phyloP scores from a whole-genome alignment of 2,888 invertebrate species.

The Boloria selene region DNA sequence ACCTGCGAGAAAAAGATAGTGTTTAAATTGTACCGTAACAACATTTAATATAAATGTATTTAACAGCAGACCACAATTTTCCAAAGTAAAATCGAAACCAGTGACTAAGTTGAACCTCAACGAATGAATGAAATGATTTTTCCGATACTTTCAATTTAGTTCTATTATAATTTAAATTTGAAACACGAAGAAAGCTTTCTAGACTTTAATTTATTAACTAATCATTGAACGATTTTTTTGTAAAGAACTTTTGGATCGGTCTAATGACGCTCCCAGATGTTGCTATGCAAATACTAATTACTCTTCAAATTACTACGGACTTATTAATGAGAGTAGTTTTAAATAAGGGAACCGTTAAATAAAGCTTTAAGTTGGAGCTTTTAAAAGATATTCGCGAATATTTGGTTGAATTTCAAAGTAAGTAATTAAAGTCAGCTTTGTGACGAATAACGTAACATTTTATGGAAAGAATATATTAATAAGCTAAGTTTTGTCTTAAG shows the following conservation, averaged over 20 bases:
- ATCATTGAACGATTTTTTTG: conserved; percentile 5
- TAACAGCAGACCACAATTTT: no score
- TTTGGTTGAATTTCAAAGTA: background rate
- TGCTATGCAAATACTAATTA: conserved; percentile 36
- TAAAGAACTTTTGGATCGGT: conserved; percentile 9
- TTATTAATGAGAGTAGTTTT: conserved; percentile 34
- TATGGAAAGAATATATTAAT: no score
- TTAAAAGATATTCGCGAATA: background rate
- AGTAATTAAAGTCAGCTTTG: no score
- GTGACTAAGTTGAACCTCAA: no score
- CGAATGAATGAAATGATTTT: no score
- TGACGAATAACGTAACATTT: no score
- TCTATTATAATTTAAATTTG: background rate
- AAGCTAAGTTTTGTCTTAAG: no score
- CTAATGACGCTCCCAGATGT: conserved; percentile 38
- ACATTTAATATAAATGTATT: no score
- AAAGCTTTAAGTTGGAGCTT: background rate
- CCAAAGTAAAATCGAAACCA: no score
- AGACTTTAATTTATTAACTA: background rate
- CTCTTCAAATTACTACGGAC: conserved; percentile 32
- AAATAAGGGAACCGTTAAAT: conserved; percentile 14
- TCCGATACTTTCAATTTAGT: no score
- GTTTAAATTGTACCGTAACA: no score
- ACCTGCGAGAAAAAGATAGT: no score
- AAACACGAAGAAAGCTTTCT: background rate